Evolutionary conservation across 1,140 invertebrate species (phyloP).

Genomic region (Drosophila bocki): DNA sequence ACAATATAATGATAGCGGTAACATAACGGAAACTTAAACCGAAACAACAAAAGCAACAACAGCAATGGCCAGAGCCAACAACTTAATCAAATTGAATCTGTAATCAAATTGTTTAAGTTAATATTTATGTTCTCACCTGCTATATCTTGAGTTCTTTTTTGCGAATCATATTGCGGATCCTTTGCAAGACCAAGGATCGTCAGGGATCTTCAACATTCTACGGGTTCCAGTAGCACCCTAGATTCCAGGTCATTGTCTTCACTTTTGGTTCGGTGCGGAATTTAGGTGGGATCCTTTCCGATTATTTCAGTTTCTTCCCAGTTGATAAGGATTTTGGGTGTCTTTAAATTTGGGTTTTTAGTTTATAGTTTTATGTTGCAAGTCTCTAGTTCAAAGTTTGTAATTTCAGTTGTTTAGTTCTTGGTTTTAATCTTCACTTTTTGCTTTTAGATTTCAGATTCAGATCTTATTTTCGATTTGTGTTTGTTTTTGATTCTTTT

Average conservation of each 20-base stretch:
- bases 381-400: not conserved
- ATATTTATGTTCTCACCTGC: constrained; percentile 12
- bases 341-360: not conserved
- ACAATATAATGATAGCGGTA: constrained; percentile 23
- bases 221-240: constrained; percentile 4
- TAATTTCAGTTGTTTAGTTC: not conserved
- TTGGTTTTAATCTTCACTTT: not conserved
- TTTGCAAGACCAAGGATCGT: not conserved
- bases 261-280: not conserved
- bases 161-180: constrained; percentile 6
- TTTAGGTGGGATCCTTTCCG: not conserved
- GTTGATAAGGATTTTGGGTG: not conserved
- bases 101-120: not conserved
- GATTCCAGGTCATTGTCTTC: not conserved
- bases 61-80: constrained; percentile 40
- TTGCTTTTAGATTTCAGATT: not conserved
- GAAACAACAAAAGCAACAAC: constrained; percentile 33
- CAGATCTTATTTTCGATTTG: not conserved
- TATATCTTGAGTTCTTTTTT: constrained; percentile 9
- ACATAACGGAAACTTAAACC: constrained; percentile 14
- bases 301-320: not conserved
- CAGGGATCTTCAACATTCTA: not conserved
- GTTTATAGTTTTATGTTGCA: not conserved
- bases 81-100: constrained; percentile 33
- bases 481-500: too few species aligned